Percentiles rank a stretch among this genome's conserved stretches.
phyloP scores from a whole-genome alignment of 2,797 vertebrate species.

The Anolis apletophallus region DNA sequence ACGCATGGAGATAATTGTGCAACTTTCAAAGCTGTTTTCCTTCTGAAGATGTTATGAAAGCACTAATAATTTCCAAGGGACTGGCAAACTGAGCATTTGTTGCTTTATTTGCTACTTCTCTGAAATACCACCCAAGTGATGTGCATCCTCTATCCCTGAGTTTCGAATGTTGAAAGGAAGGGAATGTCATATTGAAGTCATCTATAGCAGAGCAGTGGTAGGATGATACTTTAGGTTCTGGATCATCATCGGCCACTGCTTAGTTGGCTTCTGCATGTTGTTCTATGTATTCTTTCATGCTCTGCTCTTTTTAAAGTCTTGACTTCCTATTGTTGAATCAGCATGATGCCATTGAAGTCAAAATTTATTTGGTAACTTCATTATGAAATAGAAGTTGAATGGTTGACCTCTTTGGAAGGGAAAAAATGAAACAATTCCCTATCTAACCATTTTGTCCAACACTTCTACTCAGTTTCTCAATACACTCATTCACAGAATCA shows the following conservation, averaged over 20 bases:
- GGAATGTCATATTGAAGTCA: not conserved
- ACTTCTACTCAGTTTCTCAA: not conserved
- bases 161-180: not conserved
- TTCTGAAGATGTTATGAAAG: conserved; percentile 34
- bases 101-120: conserved; percentile 12
- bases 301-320: no score
- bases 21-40: not conserved
- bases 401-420: not conserved
- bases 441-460: not conserved
- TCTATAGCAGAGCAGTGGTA: no score
- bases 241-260: not conserved
- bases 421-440: not conserved
- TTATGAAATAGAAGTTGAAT: not conserved
- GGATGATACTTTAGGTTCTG: not conserved
- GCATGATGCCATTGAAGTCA: not conserved
- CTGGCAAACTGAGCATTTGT: not conserved
- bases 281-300: not conserved
- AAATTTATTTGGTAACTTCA: not conserved
- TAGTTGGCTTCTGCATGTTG: not conserved
- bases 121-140: conserved; percentile 6
- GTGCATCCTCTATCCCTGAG: not conserved
- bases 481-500: not conserved
- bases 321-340: accelerated
- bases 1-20: not conserved
- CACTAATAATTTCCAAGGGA: not conserved